Conservation (phyloP, 2,797 vertebrate genomes). For the Takifugu rubripes region DNA sequence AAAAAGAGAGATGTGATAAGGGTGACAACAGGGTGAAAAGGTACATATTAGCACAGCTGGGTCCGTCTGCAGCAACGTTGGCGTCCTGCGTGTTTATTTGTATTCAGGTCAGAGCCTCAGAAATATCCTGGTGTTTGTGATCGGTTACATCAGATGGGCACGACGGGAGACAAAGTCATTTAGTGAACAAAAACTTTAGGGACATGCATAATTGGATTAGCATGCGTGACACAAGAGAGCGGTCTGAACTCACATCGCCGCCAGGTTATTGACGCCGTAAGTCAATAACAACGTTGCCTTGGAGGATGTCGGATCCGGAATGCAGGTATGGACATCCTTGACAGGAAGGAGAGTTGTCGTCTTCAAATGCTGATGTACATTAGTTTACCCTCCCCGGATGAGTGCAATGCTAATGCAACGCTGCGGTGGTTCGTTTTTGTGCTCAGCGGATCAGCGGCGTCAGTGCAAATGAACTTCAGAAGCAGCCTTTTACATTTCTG, state of each 20-base stretch:
- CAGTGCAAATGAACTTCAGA: too few relatives aligned
- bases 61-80: constrained; percentile 36
- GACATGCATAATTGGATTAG: constrained; percentile 15
- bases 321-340: neutral
- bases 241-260: constrained; percentile 4
- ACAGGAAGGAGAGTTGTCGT: neutral
- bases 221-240: constrained; percentile 11
- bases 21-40: constrained; percentile 29
- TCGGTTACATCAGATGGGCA: constrained; percentile 28
- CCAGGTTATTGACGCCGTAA: neutral
- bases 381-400: neutral
- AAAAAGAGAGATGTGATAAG: constrained; percentile 15
- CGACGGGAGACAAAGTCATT: constrained; percentile 47
- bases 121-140: constrained; percentile 53
- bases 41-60: constrained; percentile 52
- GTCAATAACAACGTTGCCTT: constrained; percentile 2
- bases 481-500: too few relatives aligned
- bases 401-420: too few relatives aligned
- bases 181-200: constrained; percentile 40
- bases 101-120: constrained; percentile 44
- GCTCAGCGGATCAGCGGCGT: too few relatives aligned
- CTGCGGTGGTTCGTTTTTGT: too few relatives aligned
- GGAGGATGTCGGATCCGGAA: neutral
- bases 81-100: constrained; percentile 54
- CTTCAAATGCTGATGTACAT: neutral